A percentile compares a stretch with the other conserved stretches of the same genome.
Evolutionary conservation across 2,797 vertebrate species (phyloP).

Genomic region (Salmo trutta): DNA sequence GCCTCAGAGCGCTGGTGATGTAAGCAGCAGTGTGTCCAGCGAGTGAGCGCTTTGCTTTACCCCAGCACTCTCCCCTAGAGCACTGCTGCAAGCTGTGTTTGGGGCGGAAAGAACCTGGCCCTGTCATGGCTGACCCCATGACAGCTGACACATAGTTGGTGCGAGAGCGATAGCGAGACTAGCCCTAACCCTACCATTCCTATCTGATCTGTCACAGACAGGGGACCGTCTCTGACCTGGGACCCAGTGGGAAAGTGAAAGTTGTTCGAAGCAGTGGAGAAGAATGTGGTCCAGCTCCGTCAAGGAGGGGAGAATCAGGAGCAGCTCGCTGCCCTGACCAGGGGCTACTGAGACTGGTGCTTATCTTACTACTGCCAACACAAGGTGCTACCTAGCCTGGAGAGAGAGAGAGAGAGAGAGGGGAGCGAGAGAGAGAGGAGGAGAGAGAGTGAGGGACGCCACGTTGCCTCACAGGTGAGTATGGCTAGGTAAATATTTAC

Average conservation of each 20-base stretch:
- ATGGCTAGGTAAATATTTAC: slow-evolving; percentile 73
- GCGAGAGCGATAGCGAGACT: neutral
- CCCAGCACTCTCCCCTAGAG: slow-evolving; percentile 25
- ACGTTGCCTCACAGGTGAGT: slow-evolving; percentile 53
- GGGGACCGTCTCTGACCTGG: slow-evolving; percentile 29
- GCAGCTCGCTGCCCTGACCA: slow-evolving; percentile 34
- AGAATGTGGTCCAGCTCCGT: slow-evolving; percentile 58
- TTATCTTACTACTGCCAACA: slow-evolving; percentile 7
- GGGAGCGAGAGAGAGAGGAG: neutral
- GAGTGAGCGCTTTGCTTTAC: slow-evolving; percentile 12
- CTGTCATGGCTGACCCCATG: slow-evolving; percentile 21
- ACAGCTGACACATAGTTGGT: neutral
- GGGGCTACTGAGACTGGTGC: slow-evolving; percentile 16
- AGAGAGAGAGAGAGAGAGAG: slow-evolving; percentile 7
- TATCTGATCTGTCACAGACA: slow-evolving; percentile 28
- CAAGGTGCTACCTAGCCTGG: neutral
- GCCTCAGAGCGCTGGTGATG: slow-evolving; percentile 60
- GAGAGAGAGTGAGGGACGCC: slow-evolving; percentile 33
- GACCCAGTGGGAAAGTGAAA: slow-evolving; percentile 34
- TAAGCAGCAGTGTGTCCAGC: slow-evolving; percentile 57
- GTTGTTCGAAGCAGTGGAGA: slow-evolving; percentile 30
- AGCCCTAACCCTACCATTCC: neutral
- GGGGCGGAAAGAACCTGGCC: slow-evolving; percentile 8
- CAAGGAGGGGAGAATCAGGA: slow-evolving; percentile 38
- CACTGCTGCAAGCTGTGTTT: slow-evolving; percentile 28